Evolutionary conservation across 2,888 invertebrate genomes (phyloP).

Genomic region (Emmelina monodactyla): DNA sequence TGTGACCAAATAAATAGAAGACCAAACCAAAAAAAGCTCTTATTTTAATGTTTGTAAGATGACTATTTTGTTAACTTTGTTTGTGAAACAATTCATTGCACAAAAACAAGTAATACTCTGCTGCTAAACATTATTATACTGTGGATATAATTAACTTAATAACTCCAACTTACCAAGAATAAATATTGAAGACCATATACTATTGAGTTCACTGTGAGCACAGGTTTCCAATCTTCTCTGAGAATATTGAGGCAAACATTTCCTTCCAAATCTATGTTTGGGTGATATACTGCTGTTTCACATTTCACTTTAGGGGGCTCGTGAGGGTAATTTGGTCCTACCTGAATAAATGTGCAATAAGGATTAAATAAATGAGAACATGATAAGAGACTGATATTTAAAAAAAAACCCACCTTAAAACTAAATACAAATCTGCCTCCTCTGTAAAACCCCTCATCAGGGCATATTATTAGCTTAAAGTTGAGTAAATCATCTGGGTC

Average conservation of each 20-base stretch:
- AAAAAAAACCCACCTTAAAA: constrained; percentile 83
- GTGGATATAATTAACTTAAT: no score
- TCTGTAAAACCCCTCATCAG: constrained; percentile 97
- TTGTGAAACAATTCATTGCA: no score
- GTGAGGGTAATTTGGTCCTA: constrained; percentile 97
- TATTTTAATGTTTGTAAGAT: no score
- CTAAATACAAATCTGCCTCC: constrained; percentile 95
- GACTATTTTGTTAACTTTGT: no score
- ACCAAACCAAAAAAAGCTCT: no score
- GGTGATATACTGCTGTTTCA: constrained; percentile 97
- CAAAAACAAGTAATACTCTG: no score
- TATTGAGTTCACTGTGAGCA: constrained; percentile 96
- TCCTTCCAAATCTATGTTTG: constrained; percentile 97
- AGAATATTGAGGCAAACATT: constrained; percentile 98
- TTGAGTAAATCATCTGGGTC: constrained; percentile 95
- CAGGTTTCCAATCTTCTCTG: constrained; percentile 99
- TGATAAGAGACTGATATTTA: no score
- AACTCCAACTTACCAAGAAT: constrained; percentile 80
- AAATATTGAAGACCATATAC: constrained; percentile 97
- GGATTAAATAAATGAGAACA: no score
- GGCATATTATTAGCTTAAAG: constrained; percentile 95
- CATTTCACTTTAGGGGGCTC: constrained; percentile 99
- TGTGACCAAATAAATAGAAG: no score
- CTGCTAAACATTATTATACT: no score
- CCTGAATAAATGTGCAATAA: constrained; percentile 41